Percentiles rank a stretch among this genome's conserved stretches.
These are phyloP conservation scores for Drosophila saltans DNA, from an alignment of 1,140 invertebrate species.

Conservation along the genomic window DNA sequence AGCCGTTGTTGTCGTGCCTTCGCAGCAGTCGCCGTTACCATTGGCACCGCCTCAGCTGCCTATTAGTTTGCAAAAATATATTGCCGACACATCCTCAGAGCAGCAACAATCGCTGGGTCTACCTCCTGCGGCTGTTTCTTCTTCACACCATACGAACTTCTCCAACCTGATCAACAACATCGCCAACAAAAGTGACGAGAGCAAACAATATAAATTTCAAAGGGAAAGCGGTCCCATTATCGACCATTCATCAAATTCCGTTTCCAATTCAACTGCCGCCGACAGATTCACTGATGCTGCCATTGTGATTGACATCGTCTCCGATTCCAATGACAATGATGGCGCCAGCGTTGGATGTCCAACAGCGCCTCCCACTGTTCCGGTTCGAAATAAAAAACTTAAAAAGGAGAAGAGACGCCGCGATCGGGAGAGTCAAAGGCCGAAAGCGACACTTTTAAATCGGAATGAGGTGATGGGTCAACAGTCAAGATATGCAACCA, in stretches of 20 bases:
- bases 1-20: conserved; percentile 13
- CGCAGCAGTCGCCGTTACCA: conserved; percentile 51
- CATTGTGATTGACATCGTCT: conserved; percentile 74
- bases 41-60: conserved; percentile 21
- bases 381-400: conserved; percentile 49
- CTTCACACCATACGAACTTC: conserved; percentile 48
- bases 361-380: conserved; percentile 14
- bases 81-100: conserved; percentile 28
- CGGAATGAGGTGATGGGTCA: conserved; percentile 26
- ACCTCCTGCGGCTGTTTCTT: background rate
- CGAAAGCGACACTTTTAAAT: conserved; percentile 20
- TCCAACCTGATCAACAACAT: conserved; percentile 52
- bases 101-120: background rate
- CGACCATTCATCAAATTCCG: conserved; percentile 53
- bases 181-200: conserved; percentile 38
- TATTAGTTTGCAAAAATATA: conserved; percentile 36
- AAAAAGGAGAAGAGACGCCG: conserved; percentile 71
- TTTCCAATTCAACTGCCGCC: conserved; percentile 48
- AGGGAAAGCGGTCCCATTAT: conserved; percentile 22
- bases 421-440: conserved; percentile 25
- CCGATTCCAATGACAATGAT: conserved; percentile 72
- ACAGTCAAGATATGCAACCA: conserved; percentile 21
- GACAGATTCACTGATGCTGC: conserved; percentile 53
- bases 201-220: conserved; percentile 12
- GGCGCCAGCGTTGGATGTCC: conserved; percentile 15